These are phyloP conservation scores for Cyclargus thomasi DNA, from an alignment of 1,140 invertebrate genomes.

Conservation along the genomic window DNA sequence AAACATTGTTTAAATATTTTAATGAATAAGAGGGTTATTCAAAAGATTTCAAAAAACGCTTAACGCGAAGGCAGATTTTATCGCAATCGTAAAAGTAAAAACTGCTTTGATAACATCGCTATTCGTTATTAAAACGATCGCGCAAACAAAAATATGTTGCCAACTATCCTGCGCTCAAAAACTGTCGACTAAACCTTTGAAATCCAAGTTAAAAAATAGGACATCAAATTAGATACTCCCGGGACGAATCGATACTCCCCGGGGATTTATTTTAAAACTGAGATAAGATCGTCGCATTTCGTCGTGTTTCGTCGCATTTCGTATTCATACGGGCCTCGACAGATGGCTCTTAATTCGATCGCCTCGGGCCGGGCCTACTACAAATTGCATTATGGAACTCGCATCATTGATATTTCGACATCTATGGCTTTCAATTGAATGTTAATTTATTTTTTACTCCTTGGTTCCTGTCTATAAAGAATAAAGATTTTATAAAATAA, in stretches of 20 bases:
- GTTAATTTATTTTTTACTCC: not conserved
- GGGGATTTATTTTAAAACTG: slow-evolving; percentile 73
- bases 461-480: not conserved
- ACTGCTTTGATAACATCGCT: too few relatives aligned
- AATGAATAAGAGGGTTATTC: too few relatives aligned
- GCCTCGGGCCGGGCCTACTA: slow-evolving; percentile 59
- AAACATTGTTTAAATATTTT: too few relatives aligned
- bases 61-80: too few relatives aligned
- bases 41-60: too few relatives aligned
- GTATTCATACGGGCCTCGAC: slow-evolving; percentile 70
- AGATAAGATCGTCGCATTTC: slow-evolving; percentile 68
- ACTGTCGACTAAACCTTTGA: slow-evolving; percentile 24
- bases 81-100: too few relatives aligned
- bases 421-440: slow-evolving; percentile 1
- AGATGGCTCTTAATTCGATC: slow-evolving; percentile 73
- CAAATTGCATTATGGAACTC: slow-evolving; percentile 71
- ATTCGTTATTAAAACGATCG: too few relatives aligned
- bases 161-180: too few relatives aligned
- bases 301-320: slow-evolving; percentile 61
- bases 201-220: slow-evolving; percentile 2
- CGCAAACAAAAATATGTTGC: too few relatives aligned
- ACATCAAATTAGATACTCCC: slow-evolving; percentile 54
- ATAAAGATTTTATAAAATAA: too few relatives aligned
- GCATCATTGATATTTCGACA: slow-evolving; percentile 73
- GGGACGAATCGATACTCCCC: slow-evolving; percentile 68